Evolutionary conservation across 1,140 invertebrate genomes (phyloP).

Genomic region (Danaus melanippus): DNA sequence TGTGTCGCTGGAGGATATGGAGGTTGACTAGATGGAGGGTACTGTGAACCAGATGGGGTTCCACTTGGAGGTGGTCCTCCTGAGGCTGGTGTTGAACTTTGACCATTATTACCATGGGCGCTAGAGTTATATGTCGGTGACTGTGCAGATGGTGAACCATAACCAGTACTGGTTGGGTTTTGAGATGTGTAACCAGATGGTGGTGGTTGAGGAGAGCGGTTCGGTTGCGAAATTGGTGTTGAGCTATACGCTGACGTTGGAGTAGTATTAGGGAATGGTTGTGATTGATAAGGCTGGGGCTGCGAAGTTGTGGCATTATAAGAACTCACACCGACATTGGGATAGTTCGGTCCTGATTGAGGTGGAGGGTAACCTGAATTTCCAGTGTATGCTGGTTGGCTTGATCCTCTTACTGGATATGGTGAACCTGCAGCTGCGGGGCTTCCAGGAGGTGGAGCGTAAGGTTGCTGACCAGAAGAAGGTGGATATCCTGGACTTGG

Average conservation of each 20-base stretch:
- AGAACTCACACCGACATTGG: slow-evolving; percentile 60
- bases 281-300: slow-evolving; percentile 64
- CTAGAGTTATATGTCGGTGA: slow-evolving; percentile 67
- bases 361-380: slow-evolving; percentile 64
- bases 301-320: slow-evolving; percentile 62
- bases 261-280: slow-evolving; percentile 65
- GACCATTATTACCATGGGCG: slow-evolving; percentile 58
- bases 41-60: slow-evolving; percentile 51
- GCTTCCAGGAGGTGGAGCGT: slow-evolving; percentile 63
- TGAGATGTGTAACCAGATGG: slow-evolving; percentile 57
- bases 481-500: slow-evolving; percentile 64
- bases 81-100: slow-evolving; percentile 48
- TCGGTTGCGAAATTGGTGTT: slow-evolving; percentile 65
- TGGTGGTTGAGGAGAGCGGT: slow-evolving; percentile 66
- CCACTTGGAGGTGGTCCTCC: slow-evolving; percentile 37
- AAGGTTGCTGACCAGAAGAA: slow-evolving; percentile 62
- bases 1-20: slow-evolving; percentile 63
- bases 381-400: slow-evolving; percentile 56
- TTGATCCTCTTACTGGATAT: slow-evolving; percentile 56
- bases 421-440: slow-evolving; percentile 58
- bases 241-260: slow-evolving; percentile 65
- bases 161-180: slow-evolving; percentile 57
- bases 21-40: slow-evolving; percentile 59
- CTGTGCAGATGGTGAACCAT: slow-evolving; percentile 67
- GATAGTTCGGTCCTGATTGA: slow-evolving; percentile 55